Evolutionary conservation across 2,113 vertebrate species (phyloP), one percentile per base, ranked within the genome.

Genomic region (Eulemur macaco): DNA sequence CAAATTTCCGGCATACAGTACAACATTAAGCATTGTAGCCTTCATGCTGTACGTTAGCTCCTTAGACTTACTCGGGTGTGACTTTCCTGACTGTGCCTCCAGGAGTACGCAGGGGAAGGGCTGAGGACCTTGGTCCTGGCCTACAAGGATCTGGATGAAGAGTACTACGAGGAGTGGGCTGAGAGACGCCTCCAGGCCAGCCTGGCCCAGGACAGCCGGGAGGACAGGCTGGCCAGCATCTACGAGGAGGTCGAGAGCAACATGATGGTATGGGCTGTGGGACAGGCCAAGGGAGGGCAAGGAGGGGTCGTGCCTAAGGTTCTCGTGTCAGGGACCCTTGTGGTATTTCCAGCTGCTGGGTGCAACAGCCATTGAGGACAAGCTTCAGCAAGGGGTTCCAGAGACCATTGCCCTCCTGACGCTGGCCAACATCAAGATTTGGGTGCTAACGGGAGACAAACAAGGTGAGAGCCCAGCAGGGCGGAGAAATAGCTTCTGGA

Each of bases 401-500:
- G 99, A 99, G 98, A 99, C 99, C 88, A 99, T 99, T 0, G 99
- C 99, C 50, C 97, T 99, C 73, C 99, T 99, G 37, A 99, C 99
- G 0, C 97, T 99, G 95, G 99, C 99, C 96, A 99, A 99, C 98
- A 99, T 99, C 97, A 99, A 99, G 98, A 99, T 99, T 96, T 99
- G 99, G 99, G 99, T 99, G 97, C 98, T 99, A 37, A 99, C 99
- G 0, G 99, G 99, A 95, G 99, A 99, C 98, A 99, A 99, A 29
- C 99, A 99, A 98, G 99, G 99, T 99, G 97, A 98, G 98, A 47
- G 10, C 4, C 50, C 6, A 14, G 52, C 18, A 39, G 74, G 68
- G 80, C 82, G 45, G 64, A 31, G 74, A 21, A 11, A 12, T 11
- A 10, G 52, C 3, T 3, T 45, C 66, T 31, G 13, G 74, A 34